Conservation (phyloP, 2,888 invertebrate genomes). For the Carpatolechia fugitivella region DNA sequence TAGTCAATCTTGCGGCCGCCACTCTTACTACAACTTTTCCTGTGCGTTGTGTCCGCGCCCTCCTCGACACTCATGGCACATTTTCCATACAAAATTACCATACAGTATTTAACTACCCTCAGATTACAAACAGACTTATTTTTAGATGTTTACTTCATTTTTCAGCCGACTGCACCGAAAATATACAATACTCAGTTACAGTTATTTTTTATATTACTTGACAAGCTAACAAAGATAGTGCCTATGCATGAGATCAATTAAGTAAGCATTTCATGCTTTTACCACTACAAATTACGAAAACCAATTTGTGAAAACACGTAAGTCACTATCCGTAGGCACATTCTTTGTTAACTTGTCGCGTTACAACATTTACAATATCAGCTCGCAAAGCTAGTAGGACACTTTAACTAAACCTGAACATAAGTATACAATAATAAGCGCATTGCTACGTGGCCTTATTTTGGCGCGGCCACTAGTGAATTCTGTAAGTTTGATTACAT, state of each 20-base stretch:
- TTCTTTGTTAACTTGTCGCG: not conserved
- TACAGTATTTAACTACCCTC: constrained; percentile 5
- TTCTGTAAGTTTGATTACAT: too few relatives aligned
- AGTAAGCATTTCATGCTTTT: not conserved
- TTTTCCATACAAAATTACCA: constrained; percentile 20
- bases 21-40: too few relatives aligned
- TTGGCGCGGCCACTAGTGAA: too few relatives aligned
- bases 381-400: not conserved
- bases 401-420: not conserved
- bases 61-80: constrained; percentile 56
- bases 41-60: constrained; percentile 43
- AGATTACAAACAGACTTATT: constrained; percentile 6
- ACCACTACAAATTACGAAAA: not conserved
- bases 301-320: not conserved
- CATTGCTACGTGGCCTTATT: too few relatives aligned
- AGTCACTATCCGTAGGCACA: not conserved
- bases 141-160: not conserved
- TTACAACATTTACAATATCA: not conserved
- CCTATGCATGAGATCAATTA: not conserved
- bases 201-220: not conserved
- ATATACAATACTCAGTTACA: too few relatives aligned
- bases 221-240: too few relatives aligned
- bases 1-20: too few relatives aligned
- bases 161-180: too few relatives aligned
- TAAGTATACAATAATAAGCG: too few relatives aligned